These are phyloP conservation scores for Standfussiana lucernea DNA, from an alignment of 2,888 invertebrate genomes.

Conservation along the genomic window DNA sequence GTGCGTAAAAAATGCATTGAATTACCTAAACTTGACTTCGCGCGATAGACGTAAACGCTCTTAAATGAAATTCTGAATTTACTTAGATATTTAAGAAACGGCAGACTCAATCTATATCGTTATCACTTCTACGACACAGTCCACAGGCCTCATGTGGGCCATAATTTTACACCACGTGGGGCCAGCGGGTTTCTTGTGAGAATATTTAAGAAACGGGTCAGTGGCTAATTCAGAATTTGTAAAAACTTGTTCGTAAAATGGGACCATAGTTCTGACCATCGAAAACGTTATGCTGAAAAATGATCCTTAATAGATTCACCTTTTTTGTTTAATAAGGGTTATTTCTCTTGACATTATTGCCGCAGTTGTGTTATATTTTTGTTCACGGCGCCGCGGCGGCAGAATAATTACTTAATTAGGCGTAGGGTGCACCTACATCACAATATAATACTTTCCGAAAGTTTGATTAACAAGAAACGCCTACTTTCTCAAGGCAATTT, in stretches of 20 bases:
- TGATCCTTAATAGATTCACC: not conserved
- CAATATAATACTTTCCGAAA: not conserved
- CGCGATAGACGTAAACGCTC: too few species aligned
- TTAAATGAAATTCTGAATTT: not conserved
- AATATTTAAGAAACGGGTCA: too few species aligned
- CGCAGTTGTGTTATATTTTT: not conserved
- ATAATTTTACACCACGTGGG: too few species aligned
- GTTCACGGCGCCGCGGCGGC: too few species aligned
- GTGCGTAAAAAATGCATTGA: too few species aligned
- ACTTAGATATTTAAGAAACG: not conserved
- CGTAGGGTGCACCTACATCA: not conserved
- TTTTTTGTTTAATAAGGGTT: not conserved
- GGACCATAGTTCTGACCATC: not conserved
- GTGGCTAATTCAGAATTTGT: not conserved
- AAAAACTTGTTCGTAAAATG: not conserved
- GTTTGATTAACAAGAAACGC: not conserved
- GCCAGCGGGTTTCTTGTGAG: too few species aligned
- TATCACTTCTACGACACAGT: too few species aligned
- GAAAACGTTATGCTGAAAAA: not conserved
- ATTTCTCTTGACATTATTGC: not conserved
- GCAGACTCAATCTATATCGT: too few species aligned
- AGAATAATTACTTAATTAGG: not conserved
- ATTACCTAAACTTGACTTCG: too few species aligned
- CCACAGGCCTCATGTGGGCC: too few species aligned
- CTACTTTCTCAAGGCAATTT: constrained; percentile 59